Conservation (phyloP, 2,888 invertebrate genomes). For the Scelioninae gen. 2 region DNA sequence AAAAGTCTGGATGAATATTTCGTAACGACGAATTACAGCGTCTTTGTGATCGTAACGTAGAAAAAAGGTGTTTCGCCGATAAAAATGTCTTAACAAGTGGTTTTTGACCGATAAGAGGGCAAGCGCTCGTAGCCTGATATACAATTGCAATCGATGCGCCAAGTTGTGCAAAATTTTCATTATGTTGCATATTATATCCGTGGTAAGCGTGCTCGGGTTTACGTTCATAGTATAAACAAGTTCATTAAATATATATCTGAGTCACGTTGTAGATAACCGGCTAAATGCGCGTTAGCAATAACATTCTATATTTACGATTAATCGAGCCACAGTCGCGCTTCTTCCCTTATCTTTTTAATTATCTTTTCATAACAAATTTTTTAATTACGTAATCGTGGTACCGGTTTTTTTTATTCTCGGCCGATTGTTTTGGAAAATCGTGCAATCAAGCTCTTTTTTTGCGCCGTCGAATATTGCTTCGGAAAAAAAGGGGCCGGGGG, state of each 20-base stretch:
- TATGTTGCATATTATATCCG: slow-evolving; percentile 59
- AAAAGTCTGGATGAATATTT: slow-evolving; percentile 51
- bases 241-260: slow-evolving; percentile 59
- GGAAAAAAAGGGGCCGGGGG: too few relatives aligned
- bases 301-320: slow-evolving; percentile 53
- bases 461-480: too few relatives aligned
- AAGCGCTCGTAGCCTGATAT: slow-evolving; percentile 53
- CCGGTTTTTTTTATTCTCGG: too few relatives aligned
- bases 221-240: slow-evolving; percentile 58
- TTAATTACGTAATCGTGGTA: slow-evolving; percentile 44
- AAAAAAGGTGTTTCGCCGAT: slow-evolving; percentile 61
- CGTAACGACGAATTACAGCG: slow-evolving; percentile 57
- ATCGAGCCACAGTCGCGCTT: slow-evolving; percentile 44
- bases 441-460: too few relatives aligned
- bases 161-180: slow-evolving; percentile 58
- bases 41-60: slow-evolving; percentile 53
- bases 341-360: slow-evolving; percentile 50
- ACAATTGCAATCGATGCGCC: slow-evolving; percentile 56
- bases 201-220: slow-evolving; percentile 46
- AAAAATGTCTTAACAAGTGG: slow-evolving; percentile 63
- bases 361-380: slow-evolving; percentile 49
- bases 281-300: slow-evolving; percentile 58
- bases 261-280: slow-evolving; percentile 57
- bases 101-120: slow-evolving; percentile 64
- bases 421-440: too few relatives aligned